Conservation (phyloP, 2,888 invertebrate genomes). For the Trissoscelio sp. region DNA sequence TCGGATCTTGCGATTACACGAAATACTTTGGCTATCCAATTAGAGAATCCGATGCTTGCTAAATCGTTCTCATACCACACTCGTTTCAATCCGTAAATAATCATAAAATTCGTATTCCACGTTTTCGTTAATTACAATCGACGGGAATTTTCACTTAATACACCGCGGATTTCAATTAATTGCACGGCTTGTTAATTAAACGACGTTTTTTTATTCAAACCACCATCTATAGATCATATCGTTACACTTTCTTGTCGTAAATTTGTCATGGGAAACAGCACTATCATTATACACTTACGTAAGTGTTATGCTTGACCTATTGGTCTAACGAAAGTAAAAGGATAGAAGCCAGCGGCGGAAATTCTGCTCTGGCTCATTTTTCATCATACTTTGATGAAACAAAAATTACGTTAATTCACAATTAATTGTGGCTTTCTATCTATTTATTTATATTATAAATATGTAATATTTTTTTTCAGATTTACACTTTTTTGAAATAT, state of each 20-base stretch:
- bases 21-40: neutral
- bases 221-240: constrained; percentile 16
- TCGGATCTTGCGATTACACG: neutral
- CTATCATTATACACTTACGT: constrained; percentile 63
- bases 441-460: neutral
- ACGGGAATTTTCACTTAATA: constrained; percentile 4
- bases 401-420: constrained; percentile 3
- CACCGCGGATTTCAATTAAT: constrained; percentile 3
- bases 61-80: no score
- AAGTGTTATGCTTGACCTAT: constrained; percentile 67
- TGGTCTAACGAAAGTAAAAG: constrained; percentile 60
- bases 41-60: no score
- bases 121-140: neutral
- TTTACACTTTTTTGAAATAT: no score
- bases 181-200: constrained; percentile 28
- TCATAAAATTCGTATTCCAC: no score
- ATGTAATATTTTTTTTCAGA: neutral
- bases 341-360: constrained; percentile 40
- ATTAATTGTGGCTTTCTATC: neutral
- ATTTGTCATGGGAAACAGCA: constrained; percentile 53
- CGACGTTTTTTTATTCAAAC: constrained; percentile 18
- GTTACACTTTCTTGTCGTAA: constrained; percentile 66
- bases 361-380: neutral
- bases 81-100: no score
- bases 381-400: neutral